Base-by-base conservation (phyloP, 2,113 vertebrate genomes). In the Periophthalmus modestus region DNA sequence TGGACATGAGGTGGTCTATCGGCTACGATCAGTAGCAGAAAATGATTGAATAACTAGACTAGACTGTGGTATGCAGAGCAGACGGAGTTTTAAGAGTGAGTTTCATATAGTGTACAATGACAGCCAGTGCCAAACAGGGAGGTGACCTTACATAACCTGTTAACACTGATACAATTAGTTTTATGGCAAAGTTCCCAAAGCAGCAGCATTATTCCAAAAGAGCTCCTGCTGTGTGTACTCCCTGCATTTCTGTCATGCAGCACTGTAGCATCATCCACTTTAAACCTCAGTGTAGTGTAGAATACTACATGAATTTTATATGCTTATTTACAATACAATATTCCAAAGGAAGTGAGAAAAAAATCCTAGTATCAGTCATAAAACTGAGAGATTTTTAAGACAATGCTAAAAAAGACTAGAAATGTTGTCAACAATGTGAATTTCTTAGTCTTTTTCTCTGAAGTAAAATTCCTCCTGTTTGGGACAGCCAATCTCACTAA, bases 111-210 rank as follows among this genome's bases (percentile, higher is more conserved):
- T 74, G 34, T 82, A 28, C 18, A 46, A 47, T 66, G 19, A 47
- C 39, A 47, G 63, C 47, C 46, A 74, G 21, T 43, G 65, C 68
- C 57, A 65, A 66, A 73, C 74, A 34, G 57, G 34, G 36, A 5
- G 15, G 18, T 72, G 80, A 79, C 80, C 79, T 82, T 71, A 46
- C 48, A 55, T 71, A 66, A 82, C 78, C 77, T 47, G 19, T 47
- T 65, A 48, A 66, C 39, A 11, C 18, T 23, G 7, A 33, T 55
- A 55, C 52, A 55, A 54, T 79, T 58, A 66, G 74, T 68, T 78
- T 63, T 14, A 36, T 73, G 47, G n/a, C 58, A 50, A 39, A 47
- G 50, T 52, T 73, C 16, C 50, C 59, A 58, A 83, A 24, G 61
- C 73, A 71, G 66, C 77, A 79, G 77, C 23, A 34, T 28, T 72